A percentile compares a stretch with the other conserved stretches of the same genome.
Conservation (phyloP, 2,888 invertebrate species). For the Trichopoda pennipes region DNA sequence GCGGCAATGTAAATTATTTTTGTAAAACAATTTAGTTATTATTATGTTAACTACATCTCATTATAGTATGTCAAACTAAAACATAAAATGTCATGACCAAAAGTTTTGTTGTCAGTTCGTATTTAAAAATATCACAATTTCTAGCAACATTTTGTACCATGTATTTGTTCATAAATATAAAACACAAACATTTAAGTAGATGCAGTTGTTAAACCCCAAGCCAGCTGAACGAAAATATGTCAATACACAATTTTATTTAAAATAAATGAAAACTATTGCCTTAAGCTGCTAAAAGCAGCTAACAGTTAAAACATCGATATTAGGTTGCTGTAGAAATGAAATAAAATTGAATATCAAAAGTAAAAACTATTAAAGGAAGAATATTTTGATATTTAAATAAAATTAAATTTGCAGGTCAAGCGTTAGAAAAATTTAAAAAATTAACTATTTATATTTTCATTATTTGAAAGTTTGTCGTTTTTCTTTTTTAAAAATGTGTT, state of each 20-base stretch:
- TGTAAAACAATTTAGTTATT: conserved; percentile 42
- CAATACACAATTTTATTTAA: conserved; percentile 50
- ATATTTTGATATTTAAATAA: conserved; percentile 47
- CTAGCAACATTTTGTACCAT: no score
- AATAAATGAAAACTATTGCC: conserved; percentile 54
- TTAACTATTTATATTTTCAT: no score
- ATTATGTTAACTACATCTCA: conserved; percentile 41
- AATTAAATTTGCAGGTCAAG: conserved; percentile 48
- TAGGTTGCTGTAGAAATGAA: conserved; percentile 39
- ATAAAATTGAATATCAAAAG: conserved; percentile 24
- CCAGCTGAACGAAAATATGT: conserved; percentile 43
- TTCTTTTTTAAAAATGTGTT: no score
- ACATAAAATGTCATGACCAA: conserved; percentile 10
- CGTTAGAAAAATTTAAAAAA: background rate
- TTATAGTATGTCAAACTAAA: conserved; percentile 24
- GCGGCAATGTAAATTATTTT: conserved; percentile 3
- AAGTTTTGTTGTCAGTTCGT: background rate
- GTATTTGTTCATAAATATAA: background rate
- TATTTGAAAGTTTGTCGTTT: no score
- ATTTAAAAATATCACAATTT: background rate
- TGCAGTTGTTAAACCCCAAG: background rate
- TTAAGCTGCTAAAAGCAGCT: conserved; percentile 61
- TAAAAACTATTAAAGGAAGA: conserved; percentile 59
- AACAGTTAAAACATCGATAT: conserved; percentile 63
- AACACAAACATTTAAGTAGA: background rate